Conservation (phyloP, 2,888 invertebrate genomes). For the Trichopoda pennipes region DNA sequence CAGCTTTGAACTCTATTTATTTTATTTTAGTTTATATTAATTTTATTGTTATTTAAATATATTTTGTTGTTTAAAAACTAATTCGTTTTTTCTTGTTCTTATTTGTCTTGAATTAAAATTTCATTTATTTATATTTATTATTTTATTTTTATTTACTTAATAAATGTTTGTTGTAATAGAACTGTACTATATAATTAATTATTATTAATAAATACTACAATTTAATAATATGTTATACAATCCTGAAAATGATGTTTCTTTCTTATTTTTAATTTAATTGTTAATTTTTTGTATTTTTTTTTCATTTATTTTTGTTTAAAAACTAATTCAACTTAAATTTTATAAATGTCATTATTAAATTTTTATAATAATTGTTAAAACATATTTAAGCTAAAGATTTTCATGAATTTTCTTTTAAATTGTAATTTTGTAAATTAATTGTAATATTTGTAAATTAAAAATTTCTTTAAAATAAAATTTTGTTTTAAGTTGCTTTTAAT, state of each 20-base stretch:
- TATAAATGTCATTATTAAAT: slow-evolving; percentile 1
- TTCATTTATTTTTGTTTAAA: slow-evolving; percentile 52
- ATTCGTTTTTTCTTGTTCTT: slow-evolving; percentile 69
- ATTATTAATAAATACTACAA: slow-evolving; percentile 70
- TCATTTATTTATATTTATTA: slow-evolving; percentile 50
- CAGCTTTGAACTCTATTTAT: slow-evolving; percentile 40
- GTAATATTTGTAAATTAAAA: slow-evolving; percentile 43
- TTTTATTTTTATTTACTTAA: slow-evolving; percentile 55
- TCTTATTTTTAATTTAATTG: slow-evolving; percentile 55
- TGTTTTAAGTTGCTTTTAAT: slow-evolving; percentile 53
- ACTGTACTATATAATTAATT: slow-evolving; percentile 66
- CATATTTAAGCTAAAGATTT: slow-evolving; percentile 67
- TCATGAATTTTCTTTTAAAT: slow-evolving; percentile 67
- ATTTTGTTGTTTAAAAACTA: slow-evolving; percentile 72
- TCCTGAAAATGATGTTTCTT: slow-evolving; percentile 73
- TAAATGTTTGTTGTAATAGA: slow-evolving; percentile 70
- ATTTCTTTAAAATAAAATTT: slow-evolving; percentile 59
- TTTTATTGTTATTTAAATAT: slow-evolving; percentile 23
- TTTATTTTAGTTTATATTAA: slow-evolving; percentile 67
- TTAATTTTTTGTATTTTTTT: slow-evolving; percentile 22
- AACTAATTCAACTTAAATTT: slow-evolving; percentile 44
- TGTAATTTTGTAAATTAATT: too few species aligned
- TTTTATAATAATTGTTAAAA: slow-evolving; percentile 60
- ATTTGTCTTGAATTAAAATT: slow-evolving; percentile 66
- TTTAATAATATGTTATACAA: slow-evolving; percentile 76